phyloP scores from a whole-genome alignment of 2,113 vertebrate species.

The Phylloscopus whistleri region DNA sequence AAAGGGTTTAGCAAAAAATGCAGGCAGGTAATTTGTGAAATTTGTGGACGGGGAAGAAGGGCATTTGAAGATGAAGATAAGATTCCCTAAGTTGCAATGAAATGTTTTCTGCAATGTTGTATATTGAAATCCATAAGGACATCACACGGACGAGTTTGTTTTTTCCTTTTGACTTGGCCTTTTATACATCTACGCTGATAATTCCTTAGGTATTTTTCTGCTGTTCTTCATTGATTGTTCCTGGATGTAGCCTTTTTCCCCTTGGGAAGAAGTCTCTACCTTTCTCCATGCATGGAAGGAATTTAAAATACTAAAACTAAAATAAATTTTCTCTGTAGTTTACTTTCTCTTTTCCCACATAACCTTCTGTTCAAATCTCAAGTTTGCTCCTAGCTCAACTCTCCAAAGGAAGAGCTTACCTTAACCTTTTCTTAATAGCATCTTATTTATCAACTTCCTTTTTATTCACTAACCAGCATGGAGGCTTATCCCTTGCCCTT shows the following conservation, averaged over 20 bases:
- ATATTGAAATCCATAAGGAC: background rate
- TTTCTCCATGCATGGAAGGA: background rate
- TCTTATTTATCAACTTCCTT: background rate
- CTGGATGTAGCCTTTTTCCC: background rate
- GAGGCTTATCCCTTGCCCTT: background rate
- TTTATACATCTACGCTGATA: background rate
- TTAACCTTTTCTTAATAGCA: background rate
- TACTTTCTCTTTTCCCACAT: background rate
- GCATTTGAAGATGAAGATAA: background rate
- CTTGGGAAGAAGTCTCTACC: background rate
- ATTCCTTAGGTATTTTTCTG: background rate
- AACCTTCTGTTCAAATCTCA: background rate
- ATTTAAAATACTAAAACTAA: background rate
- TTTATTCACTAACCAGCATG: background rate
- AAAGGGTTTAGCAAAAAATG: background rate
- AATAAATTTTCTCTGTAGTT: background rate
- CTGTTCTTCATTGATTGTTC: background rate
- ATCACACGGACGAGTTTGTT: background rate
- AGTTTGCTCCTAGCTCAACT: background rate
- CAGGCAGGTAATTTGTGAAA: background rate
- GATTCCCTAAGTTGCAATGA: background rate
- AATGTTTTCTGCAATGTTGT: background rate
- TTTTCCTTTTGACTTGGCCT: background rate
- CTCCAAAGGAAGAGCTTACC: background rate
- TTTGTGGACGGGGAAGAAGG: background rate